Evolutionary conservation across 2,113 vertebrate genomes (phyloP).

Genomic region (Pelobates fuscus): DNA sequence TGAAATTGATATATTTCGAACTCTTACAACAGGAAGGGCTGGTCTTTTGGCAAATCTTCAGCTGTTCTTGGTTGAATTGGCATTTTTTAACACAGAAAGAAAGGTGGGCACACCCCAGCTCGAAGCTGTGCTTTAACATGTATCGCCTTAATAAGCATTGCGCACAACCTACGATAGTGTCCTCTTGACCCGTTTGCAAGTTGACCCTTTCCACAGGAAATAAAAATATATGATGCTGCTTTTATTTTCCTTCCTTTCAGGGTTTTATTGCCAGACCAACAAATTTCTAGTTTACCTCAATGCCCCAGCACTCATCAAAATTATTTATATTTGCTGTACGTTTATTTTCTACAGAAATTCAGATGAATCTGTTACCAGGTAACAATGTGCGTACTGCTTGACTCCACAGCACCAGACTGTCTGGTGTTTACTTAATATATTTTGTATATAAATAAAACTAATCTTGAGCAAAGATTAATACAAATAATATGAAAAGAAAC

Average conservation of each 20-base stretch:
- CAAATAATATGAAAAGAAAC: background rate
- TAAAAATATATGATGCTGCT: too few relatives aligned
- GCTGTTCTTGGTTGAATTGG: too few relatives aligned
- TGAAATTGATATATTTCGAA: too few relatives aligned
- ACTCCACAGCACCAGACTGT: background rate
- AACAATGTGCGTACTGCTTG: background rate
- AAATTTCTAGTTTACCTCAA: background rate
- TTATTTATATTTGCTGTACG: background rate
- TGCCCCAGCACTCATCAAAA: background rate
- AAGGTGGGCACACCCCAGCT: too few relatives aligned
- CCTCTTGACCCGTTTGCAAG: too few relatives aligned
- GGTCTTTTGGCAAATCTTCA: too few relatives aligned
- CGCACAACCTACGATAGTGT: too few relatives aligned
- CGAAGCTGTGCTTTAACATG: too few relatives aligned
- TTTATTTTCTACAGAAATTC: background rate
- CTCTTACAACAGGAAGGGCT: too few relatives aligned
- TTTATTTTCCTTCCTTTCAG: background rate
- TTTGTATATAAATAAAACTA: constrained; percentile 8
- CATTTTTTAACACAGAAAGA: too few relatives aligned
- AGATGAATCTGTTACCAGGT: background rate
- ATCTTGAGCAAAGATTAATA: background rate
- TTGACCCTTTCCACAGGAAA: too few relatives aligned
- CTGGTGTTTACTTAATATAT: constrained; percentile 12
- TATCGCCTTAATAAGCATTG: too few relatives aligned
- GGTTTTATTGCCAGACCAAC: background rate